These are phyloP conservation scores for Hartigia nigra DNA, from an alignment of 2,888 invertebrate species.

Conservation along the genomic window DNA sequence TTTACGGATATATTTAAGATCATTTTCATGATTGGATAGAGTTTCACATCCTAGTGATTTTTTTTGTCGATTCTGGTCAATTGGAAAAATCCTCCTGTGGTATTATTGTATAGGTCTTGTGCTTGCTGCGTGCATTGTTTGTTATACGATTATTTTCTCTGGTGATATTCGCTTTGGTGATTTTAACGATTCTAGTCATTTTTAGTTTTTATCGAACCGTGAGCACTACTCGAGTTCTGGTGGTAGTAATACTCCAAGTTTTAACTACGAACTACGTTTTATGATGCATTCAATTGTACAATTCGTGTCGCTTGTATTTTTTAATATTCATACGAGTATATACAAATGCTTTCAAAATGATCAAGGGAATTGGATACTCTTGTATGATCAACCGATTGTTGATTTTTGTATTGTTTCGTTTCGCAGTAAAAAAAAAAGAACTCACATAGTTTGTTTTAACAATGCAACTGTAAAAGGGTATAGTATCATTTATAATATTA, in stretches of 20 bases:
- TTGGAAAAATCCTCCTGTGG: not conserved
- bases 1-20: not conserved
- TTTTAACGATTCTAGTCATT: not conserved
- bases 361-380: not conserved
- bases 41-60: not conserved
- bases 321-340: not conserved
- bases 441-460: too few relatives aligned
- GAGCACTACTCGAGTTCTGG: not conserved
- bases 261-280: not conserved
- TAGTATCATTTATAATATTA: not conserved
- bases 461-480: too few relatives aligned
- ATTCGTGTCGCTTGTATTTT: not conserved
- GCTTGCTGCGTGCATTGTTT: not conserved
- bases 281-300: not conserved
- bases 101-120: not conserved
- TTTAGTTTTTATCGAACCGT: not conserved
- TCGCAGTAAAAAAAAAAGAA: too few relatives aligned
- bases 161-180: not conserved
- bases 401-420: not conserved
- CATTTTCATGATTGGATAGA: not conserved
- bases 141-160: not conserved
- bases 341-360: not conserved
- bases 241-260: not conserved
- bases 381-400: not conserved
- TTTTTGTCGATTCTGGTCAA: not conserved